Conservation (phyloP, 2,113 vertebrate species). For the Formicarius rufipectus region DNA sequence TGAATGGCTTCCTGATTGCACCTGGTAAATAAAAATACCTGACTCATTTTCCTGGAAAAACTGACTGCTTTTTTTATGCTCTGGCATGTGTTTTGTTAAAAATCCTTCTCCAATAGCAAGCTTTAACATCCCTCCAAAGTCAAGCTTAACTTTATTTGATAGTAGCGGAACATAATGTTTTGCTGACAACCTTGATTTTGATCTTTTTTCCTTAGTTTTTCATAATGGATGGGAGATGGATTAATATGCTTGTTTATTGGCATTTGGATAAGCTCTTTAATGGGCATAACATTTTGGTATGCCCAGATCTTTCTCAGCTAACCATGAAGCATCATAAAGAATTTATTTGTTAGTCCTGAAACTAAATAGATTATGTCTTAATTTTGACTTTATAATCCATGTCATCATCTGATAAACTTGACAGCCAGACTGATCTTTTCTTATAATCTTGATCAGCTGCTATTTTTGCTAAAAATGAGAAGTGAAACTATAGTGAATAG, state of each 20-base stretch:
- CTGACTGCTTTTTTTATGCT: not conserved
- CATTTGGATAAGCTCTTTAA: conserved; percentile 27
- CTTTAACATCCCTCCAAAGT: not conserved
- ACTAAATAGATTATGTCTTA: conserved; percentile 23
- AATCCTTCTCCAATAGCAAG: not conserved
- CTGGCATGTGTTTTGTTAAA: conserved; percentile 21
- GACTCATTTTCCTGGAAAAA: not conserved
- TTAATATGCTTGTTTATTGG: not conserved
- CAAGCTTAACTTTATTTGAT: not conserved
- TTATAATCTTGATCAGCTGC: conserved; percentile 41
- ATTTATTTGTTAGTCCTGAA: conserved; percentile 39
- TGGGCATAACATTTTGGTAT: conserved; percentile 6
- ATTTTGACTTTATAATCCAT: conserved; percentile 44
- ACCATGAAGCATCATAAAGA: conserved; percentile 26
- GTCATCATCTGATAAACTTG: conserved; percentile 41
- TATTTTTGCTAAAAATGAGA: conserved; percentile 43
- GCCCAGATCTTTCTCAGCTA: conserved; percentile 19
- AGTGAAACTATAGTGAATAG: not conserved
- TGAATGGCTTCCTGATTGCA: conserved; percentile 57
- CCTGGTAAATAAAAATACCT: conserved; percentile 11
- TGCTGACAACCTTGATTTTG: not conserved
- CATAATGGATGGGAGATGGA: not conserved
- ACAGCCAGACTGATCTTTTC: not conserved
- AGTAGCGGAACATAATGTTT: not conserved
- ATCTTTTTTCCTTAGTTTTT: not conserved